A percentile compares a stretch with the other conserved stretches of the same genome.
Conservation (phyloP, 1,140 invertebrate genomes). For the Drosophila ogumai region DNA sequence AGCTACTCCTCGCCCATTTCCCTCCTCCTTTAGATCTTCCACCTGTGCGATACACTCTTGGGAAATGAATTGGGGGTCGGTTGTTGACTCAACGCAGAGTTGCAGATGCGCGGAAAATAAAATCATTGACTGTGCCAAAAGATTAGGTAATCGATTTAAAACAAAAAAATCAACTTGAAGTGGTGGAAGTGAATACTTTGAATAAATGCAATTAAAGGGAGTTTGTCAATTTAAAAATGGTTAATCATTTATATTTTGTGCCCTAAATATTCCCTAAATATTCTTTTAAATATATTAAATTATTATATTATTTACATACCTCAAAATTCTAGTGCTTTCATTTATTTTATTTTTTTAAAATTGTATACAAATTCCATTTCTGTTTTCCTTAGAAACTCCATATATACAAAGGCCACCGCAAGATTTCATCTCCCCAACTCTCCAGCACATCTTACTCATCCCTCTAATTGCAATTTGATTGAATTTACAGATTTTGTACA, state of each 20-base stretch:
- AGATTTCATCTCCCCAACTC: background rate
- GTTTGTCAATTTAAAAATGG: background rate
- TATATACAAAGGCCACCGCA: background rate
- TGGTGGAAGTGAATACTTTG: background rate
- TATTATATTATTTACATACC: background rate
- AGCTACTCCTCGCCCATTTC: background rate
- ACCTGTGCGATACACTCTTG: constrained; percentile 37
- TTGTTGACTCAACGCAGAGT: constrained; percentile 44
- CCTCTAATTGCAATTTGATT: constrained; percentile 65
- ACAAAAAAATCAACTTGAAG: background rate
- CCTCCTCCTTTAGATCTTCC: constrained; percentile 2
- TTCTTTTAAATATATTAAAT: background rate
- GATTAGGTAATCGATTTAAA: constrained; percentile 23
- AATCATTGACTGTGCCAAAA: constrained; percentile 7
- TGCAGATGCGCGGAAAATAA: constrained; percentile 42
- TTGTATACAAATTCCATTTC: too few species aligned
- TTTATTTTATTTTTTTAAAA: background rate
- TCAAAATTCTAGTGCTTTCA: background rate
- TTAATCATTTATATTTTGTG: too few species aligned
- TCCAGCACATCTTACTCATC: constrained; percentile 11
- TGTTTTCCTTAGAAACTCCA: background rate
- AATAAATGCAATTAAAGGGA: background rate
- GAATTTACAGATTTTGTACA: constrained; percentile 48
- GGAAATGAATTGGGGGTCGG: constrained; percentile 68
- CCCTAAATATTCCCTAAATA: too few species aligned